Evolutionary conservation across 2,797 vertebrate genomes (phyloP).

Genomic region (Cheirogaleus major): DNA sequence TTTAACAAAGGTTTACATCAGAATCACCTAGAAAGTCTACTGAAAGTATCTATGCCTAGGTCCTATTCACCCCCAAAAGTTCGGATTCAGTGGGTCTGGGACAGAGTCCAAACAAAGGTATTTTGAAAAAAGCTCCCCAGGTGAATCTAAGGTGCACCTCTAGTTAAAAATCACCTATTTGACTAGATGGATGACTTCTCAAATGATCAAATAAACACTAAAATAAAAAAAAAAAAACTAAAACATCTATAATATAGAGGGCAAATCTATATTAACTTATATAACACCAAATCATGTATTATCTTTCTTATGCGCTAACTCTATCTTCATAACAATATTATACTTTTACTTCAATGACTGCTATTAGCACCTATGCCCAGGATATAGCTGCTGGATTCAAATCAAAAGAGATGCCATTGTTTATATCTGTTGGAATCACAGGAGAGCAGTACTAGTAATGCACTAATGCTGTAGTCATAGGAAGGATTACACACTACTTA

Average conservation of each 20-base stretch:
- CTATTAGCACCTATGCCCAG: conserved; percentile 20
- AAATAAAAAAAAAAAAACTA: conserved; percentile 41
- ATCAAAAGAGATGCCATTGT: conserved; percentile 69
- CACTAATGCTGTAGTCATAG: conserved; percentile 48
- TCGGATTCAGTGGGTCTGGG: not conserved
- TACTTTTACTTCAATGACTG: conserved; percentile 33
- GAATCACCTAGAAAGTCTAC: conserved; percentile 18
- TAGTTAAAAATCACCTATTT: conserved; percentile 17
- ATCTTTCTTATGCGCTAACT: conserved; percentile 20
- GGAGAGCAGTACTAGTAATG: conserved; percentile 29
- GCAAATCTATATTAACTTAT: not conserved
- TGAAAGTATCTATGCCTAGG: not conserved
- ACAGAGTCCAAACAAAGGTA: not conserved
- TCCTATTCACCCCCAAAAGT: not conserved
- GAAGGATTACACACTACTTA: conserved; percentile 63
- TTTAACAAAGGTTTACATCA: not conserved
- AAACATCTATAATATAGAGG: conserved; percentile 21
- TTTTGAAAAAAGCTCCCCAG: not conserved
- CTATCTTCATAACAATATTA: not conserved
- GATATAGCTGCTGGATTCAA: conserved; percentile 56
- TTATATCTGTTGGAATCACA: conserved; percentile 39
- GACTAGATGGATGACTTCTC: not conserved
- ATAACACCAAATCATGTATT: not conserved
- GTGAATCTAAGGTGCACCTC: not conserved
- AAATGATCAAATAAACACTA: conserved; percentile 22